Evolutionary conservation across 2,113 vertebrate genomes (phyloP).

Genomic region (Corynorhinus townsendii): DNA sequence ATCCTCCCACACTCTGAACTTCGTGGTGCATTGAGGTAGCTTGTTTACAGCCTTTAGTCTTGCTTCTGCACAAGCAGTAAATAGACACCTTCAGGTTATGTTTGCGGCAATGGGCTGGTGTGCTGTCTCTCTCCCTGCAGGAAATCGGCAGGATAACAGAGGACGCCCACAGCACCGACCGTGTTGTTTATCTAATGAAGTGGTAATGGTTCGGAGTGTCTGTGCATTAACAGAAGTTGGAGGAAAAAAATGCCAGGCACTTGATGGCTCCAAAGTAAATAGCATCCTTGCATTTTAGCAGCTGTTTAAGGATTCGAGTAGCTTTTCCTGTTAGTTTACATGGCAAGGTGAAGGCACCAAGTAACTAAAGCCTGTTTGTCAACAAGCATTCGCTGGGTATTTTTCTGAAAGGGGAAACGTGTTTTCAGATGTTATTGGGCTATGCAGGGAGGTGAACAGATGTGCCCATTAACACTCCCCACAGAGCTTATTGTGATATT

Average conservation of each 20-base stretch:
- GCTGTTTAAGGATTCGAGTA: neutral
- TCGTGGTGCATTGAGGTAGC: neutral
- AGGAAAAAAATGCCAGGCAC: neutral
- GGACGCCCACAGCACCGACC: neutral
- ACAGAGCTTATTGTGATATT: neutral
- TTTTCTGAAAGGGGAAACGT: conserved; percentile 21
- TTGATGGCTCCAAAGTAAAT: conserved; percentile 22
- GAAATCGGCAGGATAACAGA: neutral
- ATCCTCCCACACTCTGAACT: neutral
- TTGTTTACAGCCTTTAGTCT: neutral
- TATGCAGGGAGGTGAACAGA: conserved; percentile 32
- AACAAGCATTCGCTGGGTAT: neutral
- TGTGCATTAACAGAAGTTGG: neutral
- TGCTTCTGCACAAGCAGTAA: neutral
- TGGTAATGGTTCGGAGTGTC: neutral
- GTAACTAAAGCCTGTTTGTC: neutral
- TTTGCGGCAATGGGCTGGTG: neutral
- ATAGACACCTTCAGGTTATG: neutral
- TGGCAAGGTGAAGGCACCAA: neutral
- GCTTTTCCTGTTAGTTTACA: neutral
- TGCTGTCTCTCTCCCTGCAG: neutral
- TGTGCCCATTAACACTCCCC: conserved; percentile 31
- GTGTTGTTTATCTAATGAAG: neutral
- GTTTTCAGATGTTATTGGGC: conserved; percentile 52
- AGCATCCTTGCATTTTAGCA: neutral